These are phyloP conservation scores for Ophthalmolycus amberensis DNA, from an alignment of 2,113 vertebrate genomes.

Conservation along the genomic window DNA sequence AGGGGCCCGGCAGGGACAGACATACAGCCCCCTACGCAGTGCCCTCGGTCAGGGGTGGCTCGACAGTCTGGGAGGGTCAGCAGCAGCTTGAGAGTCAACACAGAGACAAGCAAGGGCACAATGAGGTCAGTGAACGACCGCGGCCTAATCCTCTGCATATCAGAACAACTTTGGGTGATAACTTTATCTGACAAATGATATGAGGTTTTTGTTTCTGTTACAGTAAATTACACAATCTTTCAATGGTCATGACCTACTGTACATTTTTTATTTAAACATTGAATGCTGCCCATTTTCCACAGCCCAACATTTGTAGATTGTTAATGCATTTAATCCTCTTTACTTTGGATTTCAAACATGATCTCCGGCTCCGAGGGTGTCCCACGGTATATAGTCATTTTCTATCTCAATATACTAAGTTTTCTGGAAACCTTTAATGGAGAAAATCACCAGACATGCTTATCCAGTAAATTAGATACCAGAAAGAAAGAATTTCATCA, in stretches of 20 bases:
- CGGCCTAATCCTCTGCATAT: not conserved
- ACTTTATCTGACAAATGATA: not conserved
- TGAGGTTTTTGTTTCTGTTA: not conserved
- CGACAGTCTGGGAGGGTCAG: conserved; percentile 68
- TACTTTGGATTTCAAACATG: not conserved
- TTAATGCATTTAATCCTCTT: not conserved
- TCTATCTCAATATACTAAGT: not conserved
- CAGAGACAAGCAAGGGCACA: conserved; percentile 75
- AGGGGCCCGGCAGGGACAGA: conserved; percentile 63
- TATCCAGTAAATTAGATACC: not conserved
- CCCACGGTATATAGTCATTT: not conserved
- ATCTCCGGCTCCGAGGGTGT: not conserved
- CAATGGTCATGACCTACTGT: not conserved
- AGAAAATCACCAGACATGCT: not conserved
- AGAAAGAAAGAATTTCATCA: not conserved
- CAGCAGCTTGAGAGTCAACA: conserved; percentile 77
- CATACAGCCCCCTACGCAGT: conserved; percentile 73
- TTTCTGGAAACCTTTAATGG: not conserved
- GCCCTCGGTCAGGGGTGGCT: conserved; percentile 73
- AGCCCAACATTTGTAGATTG: not conserved
- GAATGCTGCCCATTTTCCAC: not conserved
- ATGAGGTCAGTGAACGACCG: conserved; percentile 70
- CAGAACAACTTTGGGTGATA: not conserved
- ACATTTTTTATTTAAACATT: not conserved
- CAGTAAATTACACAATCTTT: not conserved